Base-by-base conservation (phyloP, 2,888 invertebrate species). In the Sarcophaga subvicina region DNA sequence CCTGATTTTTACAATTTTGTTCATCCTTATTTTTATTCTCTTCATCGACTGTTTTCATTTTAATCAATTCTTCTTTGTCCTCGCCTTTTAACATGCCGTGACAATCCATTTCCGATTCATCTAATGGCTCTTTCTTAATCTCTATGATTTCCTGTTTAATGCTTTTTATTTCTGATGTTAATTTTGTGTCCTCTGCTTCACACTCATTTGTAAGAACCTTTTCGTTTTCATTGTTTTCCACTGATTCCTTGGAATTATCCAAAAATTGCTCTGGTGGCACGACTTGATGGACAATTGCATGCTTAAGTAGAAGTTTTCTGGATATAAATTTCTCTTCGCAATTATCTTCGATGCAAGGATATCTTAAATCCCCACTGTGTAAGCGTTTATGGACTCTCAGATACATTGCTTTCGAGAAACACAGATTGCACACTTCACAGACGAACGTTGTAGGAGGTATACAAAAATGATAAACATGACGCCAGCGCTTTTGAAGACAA, bases 381-480 rank as follows among this genome's bases (percentile, higher is more conserved):
- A 97, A 94, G 87, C 98, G 95, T 93, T 96, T 97, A 92, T 98
- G 98, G 11, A 98, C 98, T 93, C 97, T 97, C 73, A 98, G 94
- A 66, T 96, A 96, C 64, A 97, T 96, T 10, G 98, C 97, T 90
- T 94, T 95, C 4, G 96, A 95, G 91, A 98, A 97, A 86, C 95
- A 96, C 63, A 96, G 94, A 91, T 95, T 96, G 91, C 98, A 98
- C 91, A 97, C 96, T 89, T 98, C 98, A 93, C 98, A 98, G 2
- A 94, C 94, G 92, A 98, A 98, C 80, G 95, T 94, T 12, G 95
- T 93, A 4, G 98, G 97, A 63, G 98, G 98, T 88, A 96, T 95
- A 92, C 98, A 98, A 91, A 98, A 98, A 92, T 98, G 98, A 94
- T 98, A 98, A 8, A 98, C 96, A 93, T 98, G 97, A 0, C 97